Evolutionary conservation across 2,888 invertebrate species (phyloP), one percentile per base, ranked within the genome.

Genomic region (Germaria angustata): DNA sequence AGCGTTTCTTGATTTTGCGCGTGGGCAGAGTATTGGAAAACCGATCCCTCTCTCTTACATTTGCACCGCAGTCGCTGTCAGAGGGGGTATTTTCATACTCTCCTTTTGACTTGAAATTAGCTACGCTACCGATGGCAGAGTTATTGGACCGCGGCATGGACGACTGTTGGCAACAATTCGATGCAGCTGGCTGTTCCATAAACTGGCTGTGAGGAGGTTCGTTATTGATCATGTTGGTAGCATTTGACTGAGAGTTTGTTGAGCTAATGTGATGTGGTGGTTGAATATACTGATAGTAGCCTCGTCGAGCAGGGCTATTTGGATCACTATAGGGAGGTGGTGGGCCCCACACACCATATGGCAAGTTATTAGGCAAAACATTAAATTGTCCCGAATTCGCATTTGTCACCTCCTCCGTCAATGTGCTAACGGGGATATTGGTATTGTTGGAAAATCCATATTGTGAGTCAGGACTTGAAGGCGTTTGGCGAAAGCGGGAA

Each of bases 301-400:
- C 92, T 44, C 94, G 91, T 80, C 94, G 90, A 0, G 94, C 94
- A 0, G 94, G 94, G 84, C 94, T 94, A 86, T 96, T 96, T 41
- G 95, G 95, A 65, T 96, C 95, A 78, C 96, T 96, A 88, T 97
- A 97, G 0, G 97, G 97, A 0, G 97, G 97, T 0, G 97, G 97
- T 0, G 97, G 97, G 0, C 96, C 97, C 97, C 97, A 97, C 17
- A 96, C 89, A 86, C 94, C 91, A 87, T 93, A 91, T 87, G 94
- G 87, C 90, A 94, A 85, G 22, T 79, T 81, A 88, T 92, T 89
- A 39, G 87, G 86, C 9, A 93, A 94, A 24, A 94, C 93, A 86
- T 94, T 95, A 1, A 92, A 92, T 36, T 91, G 91, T 22, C 83
- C 85, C 9, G 87, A 88, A 44, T 85, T 86, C 3, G 49, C 32